A percentile compares a stretch with the other conserved stretches of the same genome.
phyloP scores from a whole-genome alignment of 1,140 invertebrate species.

The Zaprionus gabonicus region DNA sequence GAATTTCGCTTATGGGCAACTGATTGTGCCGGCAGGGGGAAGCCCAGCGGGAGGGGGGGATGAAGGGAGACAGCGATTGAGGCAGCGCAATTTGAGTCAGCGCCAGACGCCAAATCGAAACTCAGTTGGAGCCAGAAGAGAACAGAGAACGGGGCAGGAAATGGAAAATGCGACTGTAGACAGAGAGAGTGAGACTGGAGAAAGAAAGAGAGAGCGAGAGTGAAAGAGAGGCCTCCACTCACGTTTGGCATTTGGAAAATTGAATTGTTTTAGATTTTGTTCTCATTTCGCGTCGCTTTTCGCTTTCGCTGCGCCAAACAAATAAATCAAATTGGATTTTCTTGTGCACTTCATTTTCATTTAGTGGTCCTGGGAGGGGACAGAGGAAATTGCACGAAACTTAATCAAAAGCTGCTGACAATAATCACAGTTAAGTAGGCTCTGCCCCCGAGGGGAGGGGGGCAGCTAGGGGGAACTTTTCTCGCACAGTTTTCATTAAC shows the following conservation, averaged over 20 bases:
- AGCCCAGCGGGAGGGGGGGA: background rate
- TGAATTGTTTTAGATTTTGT: constrained; percentile 81
- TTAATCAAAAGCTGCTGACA: constrained; percentile 44
- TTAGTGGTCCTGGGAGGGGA: background rate
- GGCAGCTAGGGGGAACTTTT: too few relatives aligned
- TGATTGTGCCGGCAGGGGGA: constrained; percentile 62
- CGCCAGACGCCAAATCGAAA: constrained; percentile 6
- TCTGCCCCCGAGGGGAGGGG: background rate
- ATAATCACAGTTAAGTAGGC: constrained; percentile 38
- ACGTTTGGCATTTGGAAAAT: constrained; percentile 76
- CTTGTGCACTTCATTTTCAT: constrained; percentile 73
- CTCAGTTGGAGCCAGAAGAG: background rate
- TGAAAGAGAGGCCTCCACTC: constrained; percentile 20
- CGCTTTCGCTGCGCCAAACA: constrained; percentile 50
- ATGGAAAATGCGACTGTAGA: background rate
- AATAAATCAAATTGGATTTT: constrained; percentile 82
- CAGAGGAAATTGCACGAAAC: constrained; percentile 61
- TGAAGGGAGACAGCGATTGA: constrained; percentile 3
- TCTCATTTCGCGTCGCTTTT: constrained; percentile 41
- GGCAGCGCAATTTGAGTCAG: constrained; percentile 56
- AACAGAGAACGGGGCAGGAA: background rate
- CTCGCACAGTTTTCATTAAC: constrained; percentile 3
- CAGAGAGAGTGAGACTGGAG: background rate
- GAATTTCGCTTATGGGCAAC: constrained; percentile 81
- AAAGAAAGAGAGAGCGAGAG: background rate